phyloP scores from a whole-genome alignment of 2,113 vertebrate genomes.

The Beaufortia kweichowensis region DNA sequence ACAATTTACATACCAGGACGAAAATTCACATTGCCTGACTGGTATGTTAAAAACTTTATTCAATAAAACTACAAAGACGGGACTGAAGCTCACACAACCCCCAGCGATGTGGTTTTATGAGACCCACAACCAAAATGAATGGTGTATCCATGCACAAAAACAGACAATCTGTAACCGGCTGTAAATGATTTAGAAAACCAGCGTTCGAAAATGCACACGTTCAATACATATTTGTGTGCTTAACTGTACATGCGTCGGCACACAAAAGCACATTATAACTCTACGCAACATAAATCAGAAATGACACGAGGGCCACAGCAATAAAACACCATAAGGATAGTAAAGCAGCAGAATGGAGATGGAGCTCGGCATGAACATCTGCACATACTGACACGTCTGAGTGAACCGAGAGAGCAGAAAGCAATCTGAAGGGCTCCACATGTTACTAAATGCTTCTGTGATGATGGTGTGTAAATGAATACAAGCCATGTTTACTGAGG shows the following conservation, averaged over 20 bases:
- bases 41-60: constrained; percentile 72
- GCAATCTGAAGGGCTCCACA: constrained; percentile 65
- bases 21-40: constrained; percentile 69
- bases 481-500: constrained; percentile 48
- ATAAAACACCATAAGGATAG: neutral
- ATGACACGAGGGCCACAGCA: neutral
- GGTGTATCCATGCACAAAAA: neutral
- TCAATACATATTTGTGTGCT: constrained; percentile 42
- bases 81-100: constrained; percentile 61
- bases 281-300: constrained; percentile 2
- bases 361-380: constrained; percentile 62
- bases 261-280: constrained; percentile 7
- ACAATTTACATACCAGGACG: constrained; percentile 67
- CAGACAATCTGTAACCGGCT: neutral
- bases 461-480: constrained; percentile 55
- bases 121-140: constrained; percentile 4
- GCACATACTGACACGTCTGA: constrained; percentile 64
- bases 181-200: neutral
- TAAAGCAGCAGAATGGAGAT: neutral
- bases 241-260: neutral
- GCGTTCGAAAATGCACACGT: neutral
- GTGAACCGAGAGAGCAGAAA: constrained; percentile 55
- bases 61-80: constrained; percentile 76
- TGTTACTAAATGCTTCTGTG: constrained; percentile 54
- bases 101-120: constrained; percentile 40